A percentile compares a stretch with the other conserved stretches of the same genome.
phyloP scores from a whole-genome alignment of 2,797 vertebrate species.

The Harpagifer antarcticus region DNA sequence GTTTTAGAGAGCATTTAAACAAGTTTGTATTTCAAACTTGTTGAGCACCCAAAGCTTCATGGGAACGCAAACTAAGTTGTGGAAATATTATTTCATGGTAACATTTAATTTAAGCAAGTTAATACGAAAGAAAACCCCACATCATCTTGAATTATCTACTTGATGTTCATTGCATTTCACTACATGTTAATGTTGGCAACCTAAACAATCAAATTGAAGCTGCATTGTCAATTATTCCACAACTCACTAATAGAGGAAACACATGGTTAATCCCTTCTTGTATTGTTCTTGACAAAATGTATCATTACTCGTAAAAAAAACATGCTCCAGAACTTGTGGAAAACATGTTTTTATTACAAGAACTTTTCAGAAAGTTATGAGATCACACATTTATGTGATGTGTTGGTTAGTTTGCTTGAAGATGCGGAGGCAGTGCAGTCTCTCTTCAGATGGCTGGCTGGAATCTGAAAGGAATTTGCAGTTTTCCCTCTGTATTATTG shows the following conservation, averaged over 20 bases:
- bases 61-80: neutral
- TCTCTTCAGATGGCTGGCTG: slow-evolving; percentile 44
- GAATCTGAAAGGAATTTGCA: slow-evolving; percentile 41
- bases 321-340: neutral
- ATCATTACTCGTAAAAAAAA: neutral
- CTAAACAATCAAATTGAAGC: neutral
- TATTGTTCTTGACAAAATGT: neutral
- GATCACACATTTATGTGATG: slow-evolving; percentile 23
- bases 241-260: neutral
- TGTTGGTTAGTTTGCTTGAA: slow-evolving; percentile 16
- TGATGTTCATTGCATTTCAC: neutral
- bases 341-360: neutral
- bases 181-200: neutral
- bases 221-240: neutral
- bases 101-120: neutral
- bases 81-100: neutral
- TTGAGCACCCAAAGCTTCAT: neutral
- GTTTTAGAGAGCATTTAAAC: neutral
- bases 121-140: neutral
- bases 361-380: slow-evolving; percentile 29
- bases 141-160: neutral
- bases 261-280: neutral
- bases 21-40: neutral
- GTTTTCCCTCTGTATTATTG: slow-evolving; percentile 24
- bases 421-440: slow-evolving; percentile 35